Evolutionary conservation across 2,113 vertebrate species (phyloP).

Genomic region (Cyanocitta stelleri): DNA sequence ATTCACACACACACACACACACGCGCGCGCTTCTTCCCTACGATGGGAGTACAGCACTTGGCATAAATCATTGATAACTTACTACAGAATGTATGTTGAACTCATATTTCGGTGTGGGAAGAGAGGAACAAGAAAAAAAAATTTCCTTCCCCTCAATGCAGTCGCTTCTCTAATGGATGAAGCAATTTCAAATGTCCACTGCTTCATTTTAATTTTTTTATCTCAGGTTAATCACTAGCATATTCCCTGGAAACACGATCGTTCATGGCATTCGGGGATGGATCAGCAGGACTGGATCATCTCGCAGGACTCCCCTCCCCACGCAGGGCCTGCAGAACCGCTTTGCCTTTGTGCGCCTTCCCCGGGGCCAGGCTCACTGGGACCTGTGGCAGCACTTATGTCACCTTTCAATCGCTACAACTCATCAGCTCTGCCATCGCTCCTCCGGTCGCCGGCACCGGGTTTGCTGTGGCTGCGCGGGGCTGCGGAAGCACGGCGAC

Average conservation of each 20-base stretch:
- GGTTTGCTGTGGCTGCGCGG: no score
- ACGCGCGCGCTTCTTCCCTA: fast-evolving
- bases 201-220: background rate
- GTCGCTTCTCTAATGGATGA: background rate
- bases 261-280: fast-evolving
- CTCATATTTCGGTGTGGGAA: background rate
- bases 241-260: fast-evolving
- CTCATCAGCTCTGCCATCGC: background rate
- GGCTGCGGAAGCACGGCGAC: background rate
- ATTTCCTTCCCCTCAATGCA: background rate
- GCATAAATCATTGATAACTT: background rate
- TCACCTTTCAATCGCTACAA: fast-evolving
- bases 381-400: fast-evolving
- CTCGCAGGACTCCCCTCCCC: background rate
- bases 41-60: background rate
- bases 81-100: background rate
- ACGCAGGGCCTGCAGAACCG: background rate
- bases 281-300: background rate
- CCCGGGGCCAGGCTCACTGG: background rate
- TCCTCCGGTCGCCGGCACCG: background rate
- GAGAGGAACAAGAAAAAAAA: background rate
- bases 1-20: fast-evolving
- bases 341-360: fast-evolving
- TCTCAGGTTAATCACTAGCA: background rate
- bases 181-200: background rate